These are phyloP conservation scores for Rhodinocichla rosea DNA, from an alignment of 2,113 vertebrate genomes.

Conservation along the genomic window DNA sequence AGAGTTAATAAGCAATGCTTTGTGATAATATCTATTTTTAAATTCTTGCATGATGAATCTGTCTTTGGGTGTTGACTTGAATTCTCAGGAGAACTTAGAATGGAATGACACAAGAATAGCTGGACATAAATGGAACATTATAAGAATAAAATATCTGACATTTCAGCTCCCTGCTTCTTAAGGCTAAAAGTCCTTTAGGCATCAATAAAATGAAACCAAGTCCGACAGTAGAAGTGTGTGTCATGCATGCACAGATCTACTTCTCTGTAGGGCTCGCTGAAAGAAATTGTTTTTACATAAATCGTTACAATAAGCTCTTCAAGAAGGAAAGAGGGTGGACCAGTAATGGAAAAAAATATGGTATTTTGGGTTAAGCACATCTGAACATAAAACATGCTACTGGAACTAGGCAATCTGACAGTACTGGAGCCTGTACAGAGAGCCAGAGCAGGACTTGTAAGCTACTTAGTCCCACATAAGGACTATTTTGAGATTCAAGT, in stretches of 20 bases:
- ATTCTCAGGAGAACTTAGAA: background rate
- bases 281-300: background rate
- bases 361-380: slow-evolving; percentile 20
- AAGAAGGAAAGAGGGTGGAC: slow-evolving; percentile 23
- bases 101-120: background rate
- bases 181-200: slow-evolving; percentile 17
- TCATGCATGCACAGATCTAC: background rate
- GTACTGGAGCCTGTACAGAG: background rate
- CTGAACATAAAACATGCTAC: background rate
- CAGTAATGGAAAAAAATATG: slow-evolving; percentile 20
- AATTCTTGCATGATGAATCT: background rate
- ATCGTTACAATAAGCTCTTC: slow-evolving; percentile 8
- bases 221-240: background rate
- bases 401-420: slow-evolving; percentile 24
- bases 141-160: slow-evolving; percentile 16
- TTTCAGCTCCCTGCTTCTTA: slow-evolving; percentile 8
- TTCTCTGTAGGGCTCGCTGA: background rate
- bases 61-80: slow-evolving; percentile 11
- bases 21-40: background rate
- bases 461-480: background rate
- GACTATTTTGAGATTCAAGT: background rate
- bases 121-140: background rate
- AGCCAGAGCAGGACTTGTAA: slow-evolving; percentile 9
- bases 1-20: background rate
- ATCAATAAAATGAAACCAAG: slow-evolving; percentile 27